Base-by-base conservation (phyloP, 2,888 invertebrate genomes). In the Eristalinus sepulchralis region DNA sequence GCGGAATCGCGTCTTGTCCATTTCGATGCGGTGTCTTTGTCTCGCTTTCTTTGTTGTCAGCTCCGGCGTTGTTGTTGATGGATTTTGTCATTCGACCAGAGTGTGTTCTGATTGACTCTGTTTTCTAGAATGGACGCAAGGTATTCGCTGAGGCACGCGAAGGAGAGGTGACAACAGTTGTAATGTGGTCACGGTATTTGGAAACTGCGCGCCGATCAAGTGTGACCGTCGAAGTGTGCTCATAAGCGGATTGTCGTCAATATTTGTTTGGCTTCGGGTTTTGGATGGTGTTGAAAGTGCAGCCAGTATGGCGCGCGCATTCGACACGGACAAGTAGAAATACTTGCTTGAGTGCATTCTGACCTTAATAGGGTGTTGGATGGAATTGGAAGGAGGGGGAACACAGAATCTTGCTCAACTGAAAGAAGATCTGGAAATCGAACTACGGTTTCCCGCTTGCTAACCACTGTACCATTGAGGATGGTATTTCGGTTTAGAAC, bases 401-500 rank as follows among this genome's bases (percentile, higher is more conserved):
- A 13, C 22, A 57, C 22, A 27, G 24, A 24, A 57, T 11, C 0
- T 13, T 10, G 11, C 17, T 55, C 22, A 20, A 57, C n/a, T n/a
- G 22, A 3, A 5, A 4, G 6, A 20, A 24, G 11, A 0, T 13
- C 81, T 82, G 81, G 81, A 76, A 82, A 82, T 82, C 71, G 82
- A 82, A 82, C 82, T 76, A 76, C 82, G 76, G 76, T 76, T 70
- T 82, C 76, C 75, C 70, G 81, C 76, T 70, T 76, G 81, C 82
- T 86, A 59, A 86, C 85, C 85, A 86, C 82, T 86, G 82, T 86
- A 82, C 85, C 82, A 82, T 86, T 73, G 85, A 82, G 85, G 82
- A 86, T 5, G 27, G 5, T 17, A 31, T 67, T 66, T 20, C 1
- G 24, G 10, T 3, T 22, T 17, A 9, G 17, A 17, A 17, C 6